Conservation (phyloP, 2,888 invertebrate genomes). For the Nomada goodeniana region DNA sequence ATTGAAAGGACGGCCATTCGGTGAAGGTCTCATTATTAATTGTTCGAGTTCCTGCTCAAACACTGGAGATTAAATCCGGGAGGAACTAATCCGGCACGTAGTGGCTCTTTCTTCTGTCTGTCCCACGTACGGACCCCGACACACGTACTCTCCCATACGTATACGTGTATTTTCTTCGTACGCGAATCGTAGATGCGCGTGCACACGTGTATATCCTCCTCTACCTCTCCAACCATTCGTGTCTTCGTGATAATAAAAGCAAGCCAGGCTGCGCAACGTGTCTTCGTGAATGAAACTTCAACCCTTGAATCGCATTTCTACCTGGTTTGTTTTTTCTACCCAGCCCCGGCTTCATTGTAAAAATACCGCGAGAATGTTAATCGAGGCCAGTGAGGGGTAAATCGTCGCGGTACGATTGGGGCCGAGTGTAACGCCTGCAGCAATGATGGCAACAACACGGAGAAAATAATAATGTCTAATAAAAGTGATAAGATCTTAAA, state of each 20-base stretch:
- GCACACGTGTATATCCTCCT: background rate
- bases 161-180: background rate
- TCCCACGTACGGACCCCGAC: slow-evolving; percentile 42
- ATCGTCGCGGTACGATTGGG: background rate
- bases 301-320: slow-evolving; percentile 34
- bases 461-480: too few species aligned
- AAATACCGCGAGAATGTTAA: slow-evolving; percentile 22
- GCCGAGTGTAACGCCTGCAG: too few species aligned
- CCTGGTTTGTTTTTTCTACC: slow-evolving; percentile 11
- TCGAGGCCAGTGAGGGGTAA: slow-evolving; percentile 2
- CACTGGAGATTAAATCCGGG: slow-evolving; percentile 79
- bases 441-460: too few species aligned
- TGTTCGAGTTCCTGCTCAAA: slow-evolving; percentile 82
- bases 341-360: background rate
- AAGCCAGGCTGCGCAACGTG: slow-evolving; percentile 7
- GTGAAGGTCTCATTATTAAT: slow-evolving; percentile 78
- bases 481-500: too few species aligned
- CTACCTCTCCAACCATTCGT: background rate
- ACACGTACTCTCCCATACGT: background rate
- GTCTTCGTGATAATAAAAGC: slow-evolving; percentile 27
- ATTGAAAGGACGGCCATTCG: slow-evolving; percentile 72
- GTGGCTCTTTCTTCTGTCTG: slow-evolving; percentile 63
- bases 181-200: slow-evolving; percentile 35
- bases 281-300: slow-evolving; percentile 55
- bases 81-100: slow-evolving; percentile 79